Evolutionary conservation across 2,113 vertebrate species (phyloP).

Genomic region (Chaenogobius annularis): DNA sequence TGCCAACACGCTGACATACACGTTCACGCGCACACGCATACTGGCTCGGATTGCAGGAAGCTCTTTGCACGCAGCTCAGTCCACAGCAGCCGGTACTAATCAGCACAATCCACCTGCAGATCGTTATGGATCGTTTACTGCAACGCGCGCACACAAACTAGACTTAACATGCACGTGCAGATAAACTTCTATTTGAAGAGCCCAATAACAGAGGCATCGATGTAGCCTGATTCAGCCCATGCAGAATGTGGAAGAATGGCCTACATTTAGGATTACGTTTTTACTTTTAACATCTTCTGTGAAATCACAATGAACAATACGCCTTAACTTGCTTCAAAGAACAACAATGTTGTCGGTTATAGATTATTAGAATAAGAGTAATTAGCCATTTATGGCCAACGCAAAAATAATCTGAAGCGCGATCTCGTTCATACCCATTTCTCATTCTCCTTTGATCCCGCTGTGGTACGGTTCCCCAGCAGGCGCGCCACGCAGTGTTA

Average conservation of each 20-base stretch:
- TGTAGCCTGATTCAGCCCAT: background rate
- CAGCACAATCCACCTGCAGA: conserved; percentile 79
- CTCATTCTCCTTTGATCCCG: conserved; percentile 25
- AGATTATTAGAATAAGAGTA: too few species aligned
- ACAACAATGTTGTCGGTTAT: too few species aligned
- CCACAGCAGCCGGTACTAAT: conserved; percentile 78
- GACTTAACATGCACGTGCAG: conserved; percentile 20
- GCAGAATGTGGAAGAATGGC: background rate
- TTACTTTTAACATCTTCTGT: too few species aligned
- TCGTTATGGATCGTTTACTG: conserved; percentile 80
- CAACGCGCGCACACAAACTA: conserved; percentile 43
- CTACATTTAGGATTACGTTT: too few species aligned
- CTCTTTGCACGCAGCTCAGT: conserved; percentile 78
- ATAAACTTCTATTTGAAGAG: conserved; percentile 8
- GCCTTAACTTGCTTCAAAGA: too few species aligned
- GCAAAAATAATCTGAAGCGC: background rate
- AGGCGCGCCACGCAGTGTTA: conserved; percentile 74
- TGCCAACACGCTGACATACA: conserved; percentile 41
- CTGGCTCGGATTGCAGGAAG: conserved; percentile 78
- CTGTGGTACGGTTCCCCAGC: conserved; percentile 65
- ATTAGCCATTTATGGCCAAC: too few species aligned
- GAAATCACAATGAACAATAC: too few species aligned
- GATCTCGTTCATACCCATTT: background rate
- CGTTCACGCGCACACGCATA: conserved; percentile 14
- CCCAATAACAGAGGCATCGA: background rate